phyloP scores from a whole-genome alignment of 2,797 vertebrate species.

The Staurois parvus region DNA sequence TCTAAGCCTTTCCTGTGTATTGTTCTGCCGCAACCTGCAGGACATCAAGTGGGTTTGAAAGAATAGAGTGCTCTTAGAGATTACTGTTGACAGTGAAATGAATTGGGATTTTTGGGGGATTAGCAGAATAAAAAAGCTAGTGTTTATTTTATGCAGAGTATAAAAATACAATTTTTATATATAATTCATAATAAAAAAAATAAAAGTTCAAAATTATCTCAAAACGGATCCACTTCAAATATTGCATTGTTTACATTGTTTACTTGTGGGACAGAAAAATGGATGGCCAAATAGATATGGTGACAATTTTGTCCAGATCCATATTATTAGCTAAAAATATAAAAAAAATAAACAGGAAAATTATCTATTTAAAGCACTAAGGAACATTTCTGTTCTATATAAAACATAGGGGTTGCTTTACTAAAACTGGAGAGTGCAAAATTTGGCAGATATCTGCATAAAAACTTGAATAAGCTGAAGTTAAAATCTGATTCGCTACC shows the following conservation, averaged over 20 bases:
- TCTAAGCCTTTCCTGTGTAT: constrained; percentile 85
- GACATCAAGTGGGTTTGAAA: constrained; percentile 78
- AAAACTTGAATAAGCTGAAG: no score
- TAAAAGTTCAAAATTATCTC: background rate
- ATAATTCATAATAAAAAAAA: background rate
- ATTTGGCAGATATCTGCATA: no score
- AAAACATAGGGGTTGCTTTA: no score
- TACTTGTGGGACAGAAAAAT: background rate
- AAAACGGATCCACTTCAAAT: background rate
- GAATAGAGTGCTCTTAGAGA: constrained; percentile 74
- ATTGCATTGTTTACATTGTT: background rate
- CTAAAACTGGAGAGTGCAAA: no score
- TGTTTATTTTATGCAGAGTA: constrained; percentile 19
- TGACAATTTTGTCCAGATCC: no score
- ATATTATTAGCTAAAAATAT: background rate
- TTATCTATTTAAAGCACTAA: background rate
- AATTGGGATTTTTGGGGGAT: constrained; percentile 43
- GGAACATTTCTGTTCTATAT: no score
- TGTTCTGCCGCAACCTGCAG: constrained; percentile 80
- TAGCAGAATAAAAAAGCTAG: constrained; percentile 32
- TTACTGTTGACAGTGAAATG: constrained; percentile 59
- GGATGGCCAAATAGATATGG: background rate
- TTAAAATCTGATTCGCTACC: no score
- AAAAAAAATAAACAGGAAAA: background rate
- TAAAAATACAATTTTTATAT: background rate